These are phyloP conservation scores for Ceratotherium simum DNA, from an alignment of 2,113 vertebrate species.

Conservation along the genomic window DNA sequence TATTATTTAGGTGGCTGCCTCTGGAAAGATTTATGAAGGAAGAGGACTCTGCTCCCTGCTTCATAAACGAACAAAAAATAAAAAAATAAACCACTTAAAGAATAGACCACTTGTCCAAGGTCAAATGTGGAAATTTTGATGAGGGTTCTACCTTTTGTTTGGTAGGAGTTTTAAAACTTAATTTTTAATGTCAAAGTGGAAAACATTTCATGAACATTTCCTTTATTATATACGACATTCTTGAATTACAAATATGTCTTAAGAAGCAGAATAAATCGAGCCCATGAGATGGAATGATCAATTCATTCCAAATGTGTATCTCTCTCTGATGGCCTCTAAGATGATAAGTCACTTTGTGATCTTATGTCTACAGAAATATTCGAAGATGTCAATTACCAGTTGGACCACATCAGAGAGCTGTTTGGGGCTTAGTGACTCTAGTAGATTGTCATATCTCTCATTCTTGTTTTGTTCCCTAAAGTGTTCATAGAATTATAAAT, in stretches of 20 bases:
- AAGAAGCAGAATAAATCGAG: background rate
- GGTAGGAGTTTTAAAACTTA: background rate
- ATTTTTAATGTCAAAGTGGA: background rate
- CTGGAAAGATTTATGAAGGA: background rate
- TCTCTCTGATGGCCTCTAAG: background rate
- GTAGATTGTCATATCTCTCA: background rate
- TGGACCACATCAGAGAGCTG: background rate
- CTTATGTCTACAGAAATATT: background rate
- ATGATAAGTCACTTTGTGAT: background rate
- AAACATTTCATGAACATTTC: background rate
- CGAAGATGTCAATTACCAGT: rapidly evolving
- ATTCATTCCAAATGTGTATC: background rate
- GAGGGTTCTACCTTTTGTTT: background rate
- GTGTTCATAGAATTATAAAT: background rate
- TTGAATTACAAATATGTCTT: background rate
- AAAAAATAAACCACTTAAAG: background rate
- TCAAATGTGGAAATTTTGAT: background rate
- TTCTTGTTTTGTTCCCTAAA: background rate
- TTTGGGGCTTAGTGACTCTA: background rate
- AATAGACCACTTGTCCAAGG: background rate
- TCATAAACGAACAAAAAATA: background rate
- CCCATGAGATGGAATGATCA: background rate
- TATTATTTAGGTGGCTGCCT: background rate
- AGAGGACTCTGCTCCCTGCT: background rate
- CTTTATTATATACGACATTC: background rate